phyloP scores from a whole-genome alignment of 2,113 vertebrate species.

The Protobothrops flavoviridis region DNA sequence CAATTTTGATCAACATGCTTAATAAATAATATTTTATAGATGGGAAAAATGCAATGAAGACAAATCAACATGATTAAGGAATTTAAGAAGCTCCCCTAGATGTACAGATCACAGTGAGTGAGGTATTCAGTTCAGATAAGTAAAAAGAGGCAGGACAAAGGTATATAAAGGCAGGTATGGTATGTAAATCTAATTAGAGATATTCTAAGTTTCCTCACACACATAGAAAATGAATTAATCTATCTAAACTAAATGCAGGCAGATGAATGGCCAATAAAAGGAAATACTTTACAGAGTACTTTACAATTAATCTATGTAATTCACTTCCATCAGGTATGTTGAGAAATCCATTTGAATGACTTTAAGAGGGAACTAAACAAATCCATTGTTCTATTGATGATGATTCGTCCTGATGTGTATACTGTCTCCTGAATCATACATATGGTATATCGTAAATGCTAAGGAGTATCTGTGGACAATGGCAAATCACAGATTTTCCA shows the following conservation, averaged over 20 bases:
- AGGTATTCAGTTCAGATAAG: background rate
- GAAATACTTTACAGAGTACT: background rate
- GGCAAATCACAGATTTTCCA: background rate
- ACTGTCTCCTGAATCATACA: background rate
- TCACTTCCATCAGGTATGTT: background rate
- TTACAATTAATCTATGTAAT: background rate
- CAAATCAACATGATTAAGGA: background rate
- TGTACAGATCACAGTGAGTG: background rate
- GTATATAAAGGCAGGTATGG: background rate
- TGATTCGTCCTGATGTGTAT: background rate
- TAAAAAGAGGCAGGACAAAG: background rate
- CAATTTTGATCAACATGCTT: background rate
- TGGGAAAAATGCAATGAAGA: background rate
- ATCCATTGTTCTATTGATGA: background rate
- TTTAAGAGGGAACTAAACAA: background rate
- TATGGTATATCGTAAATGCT: background rate
- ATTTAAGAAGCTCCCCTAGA: background rate
- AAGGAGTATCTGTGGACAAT: background rate
- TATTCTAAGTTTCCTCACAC: background rate
- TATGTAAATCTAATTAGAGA: background rate
- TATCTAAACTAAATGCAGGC: background rate
- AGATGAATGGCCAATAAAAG: background rate
- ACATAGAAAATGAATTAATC: background rate
- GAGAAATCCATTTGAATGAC: background rate
- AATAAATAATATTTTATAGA: background rate